Evolutionary conservation across 2,797 vertebrate species (phyloP), one percentile per base, ranked within the genome.

Genomic region (Nyctalus aviator): DNA sequence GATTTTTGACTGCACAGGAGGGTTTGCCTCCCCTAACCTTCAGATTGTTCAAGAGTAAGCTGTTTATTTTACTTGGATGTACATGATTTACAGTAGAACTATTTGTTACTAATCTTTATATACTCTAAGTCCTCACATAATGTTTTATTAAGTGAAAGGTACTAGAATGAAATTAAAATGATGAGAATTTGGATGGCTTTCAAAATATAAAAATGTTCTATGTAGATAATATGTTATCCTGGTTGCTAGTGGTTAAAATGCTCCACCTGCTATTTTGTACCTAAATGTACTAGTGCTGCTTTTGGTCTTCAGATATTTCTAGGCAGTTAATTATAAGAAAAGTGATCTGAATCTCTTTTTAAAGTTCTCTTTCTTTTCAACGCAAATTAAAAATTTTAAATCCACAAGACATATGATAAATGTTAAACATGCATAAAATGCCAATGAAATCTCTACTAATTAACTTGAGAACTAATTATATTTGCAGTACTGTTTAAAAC

Each of bases 341-440:
- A 78, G 2, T 68, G 85, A 90, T 66, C 50, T 72, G 37, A 88
- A 78, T 95, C 20, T 78, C 44, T 88, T 90, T 68, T 75, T 87
- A 86, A 78, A 83, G 44, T 82, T 95, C 30, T 32, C 84, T 73
- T 83, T 86, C 46, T 81, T 84, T 64, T 81, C 18, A 64, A 53
- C 71, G 53, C 53, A 95, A 91, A 90, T 73, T 81, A 87, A 94
- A 93, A 87, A 62, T 44, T 96, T 93, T 85, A 87, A 87, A 59
- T 64, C 14, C n/a, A 86, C n/a, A n/a, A 75, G 30, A 94, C 82
- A 92, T 88, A 77, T 88, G 25, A 91, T 90, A 88, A 95, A 66
- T 68, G 48, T 85, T 92, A 83, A 87, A 88, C 21, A 82, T 72
- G 15, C 83, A 85, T 72, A 90, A 95, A 93, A 94, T 86, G 59